Evolutionary conservation across 2,797 vertebrate species (phyloP), one percentile per base, ranked within the genome.

Genomic region (Malurus splendens): DNA sequence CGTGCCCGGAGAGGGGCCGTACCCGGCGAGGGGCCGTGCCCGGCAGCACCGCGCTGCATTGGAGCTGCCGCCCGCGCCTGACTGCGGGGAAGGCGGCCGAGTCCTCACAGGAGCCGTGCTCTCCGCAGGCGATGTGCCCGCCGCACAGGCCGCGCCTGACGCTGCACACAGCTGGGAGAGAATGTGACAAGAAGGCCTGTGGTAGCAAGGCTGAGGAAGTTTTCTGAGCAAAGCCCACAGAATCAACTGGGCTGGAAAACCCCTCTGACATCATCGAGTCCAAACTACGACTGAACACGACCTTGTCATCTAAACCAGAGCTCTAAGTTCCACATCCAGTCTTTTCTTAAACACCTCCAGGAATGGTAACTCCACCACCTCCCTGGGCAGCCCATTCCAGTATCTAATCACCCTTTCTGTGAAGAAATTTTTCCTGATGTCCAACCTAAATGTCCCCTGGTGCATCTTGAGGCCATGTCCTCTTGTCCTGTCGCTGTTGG

Each of bases 131-230:
- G 9, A 38, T 7, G 27, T 16, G 73, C 36, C 7, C 9, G 2
- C 25, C 6, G 20, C 30, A 0, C 14, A 32, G 39, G 6, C 50
- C 3, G 45, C 3, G 9, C n/a, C 2, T 14, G 16, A 24, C 27
- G 0, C 18, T 2, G 30, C 5, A 0, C 14, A 0, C 9, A 1
- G 5, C 4, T 18, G 24, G 1, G 7, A 14, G 8, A 5, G 6
- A 3, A 3, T 2, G 30, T 5, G 18, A 12, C 0, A 5, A 25
- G n/a, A 25, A n/a, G 41, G 24, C 6, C 18, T 18, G 30, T 18
- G 12, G 3, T 14, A 15, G 32, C 22, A 12, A 7, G 41, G 10
- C 3, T 6, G 24, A 9, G 39, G 32, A 24, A 32, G n/a, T 30
- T 25, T 67, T 14, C 6, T 47, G 20, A 61, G 55, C 47, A 54